Base-by-base conservation (phyloP, 2,113 vertebrate genomes). In the Myotis davidii region DNA sequence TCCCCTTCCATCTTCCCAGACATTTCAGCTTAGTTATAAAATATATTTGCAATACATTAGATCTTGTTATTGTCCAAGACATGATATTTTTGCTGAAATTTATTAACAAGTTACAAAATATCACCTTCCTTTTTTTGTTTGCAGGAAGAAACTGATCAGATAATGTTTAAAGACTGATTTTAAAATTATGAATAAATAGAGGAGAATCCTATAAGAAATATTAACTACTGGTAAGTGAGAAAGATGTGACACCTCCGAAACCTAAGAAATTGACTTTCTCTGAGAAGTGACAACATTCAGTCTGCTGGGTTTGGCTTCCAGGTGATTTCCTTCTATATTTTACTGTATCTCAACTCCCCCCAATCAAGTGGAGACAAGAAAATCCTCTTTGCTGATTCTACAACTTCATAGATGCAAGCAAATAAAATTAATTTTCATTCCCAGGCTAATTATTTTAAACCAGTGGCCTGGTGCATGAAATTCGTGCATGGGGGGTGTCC, bases 61-160 rank as follows among this genome's bases (percentile, higher is more conserved):
- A 23, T 94, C 76, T 94, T 97, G 59, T 91, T 7, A 81, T 95
- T 45, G 81, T 97, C 67, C 70, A 86, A 97, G 76, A 92, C 73
- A 85, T 79, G 18, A 9, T 92, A 96, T 94, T 77, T 72, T 95
- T 85, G 2, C 14, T 94, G 72, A 93, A 45, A 74, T 96, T 97
- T 97, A 97, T 72, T 73, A 73, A 91, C 56, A 93, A 97, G 94
- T 97, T 93, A 89, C 76, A 92, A 93, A 94, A 70, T 45, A 21
- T 34, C 23, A 34, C 70, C 61, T 37, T 96, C 70, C 56, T 95
- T 92, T 96, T 20, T 76, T 72, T 78, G 94, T 96, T 92, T 90
- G 21, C 72, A 45, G 45, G 0, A 32, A 6, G 70, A 89, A 64
- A 32, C 76, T 94, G 79, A 37, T 95, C 67, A 78, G 52, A 37